phyloP scores from a whole-genome alignment of 2,113 vertebrate species.

The Clarias magur region DNA sequence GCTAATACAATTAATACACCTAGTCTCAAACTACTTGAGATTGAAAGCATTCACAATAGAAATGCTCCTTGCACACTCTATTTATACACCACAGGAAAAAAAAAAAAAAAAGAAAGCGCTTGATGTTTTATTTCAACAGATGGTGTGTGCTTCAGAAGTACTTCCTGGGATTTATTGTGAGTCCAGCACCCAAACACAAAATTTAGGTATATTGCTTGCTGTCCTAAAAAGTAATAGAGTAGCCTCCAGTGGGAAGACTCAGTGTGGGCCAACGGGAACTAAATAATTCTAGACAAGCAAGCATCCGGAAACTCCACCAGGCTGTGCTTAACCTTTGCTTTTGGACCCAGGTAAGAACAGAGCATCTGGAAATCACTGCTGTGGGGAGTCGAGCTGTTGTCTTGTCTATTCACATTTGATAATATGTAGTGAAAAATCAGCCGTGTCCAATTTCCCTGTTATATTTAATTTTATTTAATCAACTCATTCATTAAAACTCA shows the following conservation, averaged over 20 bases:
- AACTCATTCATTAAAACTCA: background rate
- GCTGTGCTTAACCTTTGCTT: background rate
- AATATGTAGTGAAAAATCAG: background rate
- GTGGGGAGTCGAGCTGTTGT: background rate
- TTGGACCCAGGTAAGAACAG: background rate
- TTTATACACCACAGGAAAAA: background rate
- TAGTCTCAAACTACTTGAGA: background rate
- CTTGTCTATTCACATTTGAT: background rate
- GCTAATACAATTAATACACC: background rate
- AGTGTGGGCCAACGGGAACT: conserved; percentile 54
- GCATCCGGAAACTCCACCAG: background rate
- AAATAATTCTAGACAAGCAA: conserved; percentile 29
- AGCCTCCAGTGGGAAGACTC: conserved; percentile 64
- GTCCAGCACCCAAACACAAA: background rate
- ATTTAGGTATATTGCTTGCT: conserved; percentile 9
- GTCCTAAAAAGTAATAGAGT: conserved; percentile 61
- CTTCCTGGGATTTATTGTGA: conserved; percentile 14
- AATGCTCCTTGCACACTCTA: background rate
- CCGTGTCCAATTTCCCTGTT: background rate
- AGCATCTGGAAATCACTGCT: background rate
- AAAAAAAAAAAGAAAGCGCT: background rate
- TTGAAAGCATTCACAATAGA: background rate
- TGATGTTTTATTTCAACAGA: background rate
- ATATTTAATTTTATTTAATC: background rate
- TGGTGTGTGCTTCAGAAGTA: conserved; percentile 20